A percentile compares a stretch with the other conserved stretches of the same genome.
phyloP scores from a whole-genome alignment of 2,113 vertebrate species.

The Oreochromis niloticus region DNA sequence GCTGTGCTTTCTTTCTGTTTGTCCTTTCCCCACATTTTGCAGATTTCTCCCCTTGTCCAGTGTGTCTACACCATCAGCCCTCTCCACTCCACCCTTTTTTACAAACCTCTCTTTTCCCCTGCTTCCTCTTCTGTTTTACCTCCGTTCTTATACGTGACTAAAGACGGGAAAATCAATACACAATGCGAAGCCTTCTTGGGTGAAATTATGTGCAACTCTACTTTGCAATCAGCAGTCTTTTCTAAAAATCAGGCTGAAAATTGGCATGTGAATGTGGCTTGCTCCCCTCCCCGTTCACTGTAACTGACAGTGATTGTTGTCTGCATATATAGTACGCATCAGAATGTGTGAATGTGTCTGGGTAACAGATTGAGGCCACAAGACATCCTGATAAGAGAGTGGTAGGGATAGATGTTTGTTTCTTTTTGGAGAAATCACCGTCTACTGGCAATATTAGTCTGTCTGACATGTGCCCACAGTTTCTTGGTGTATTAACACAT shows the following conservation, averaged over 20 bases:
- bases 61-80: background rate
- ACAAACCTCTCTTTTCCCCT: background rate
- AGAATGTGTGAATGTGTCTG: background rate
- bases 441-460: background rate
- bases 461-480: background rate
- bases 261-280: background rate
- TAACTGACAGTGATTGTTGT: background rate
- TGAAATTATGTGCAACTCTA: conserved; percentile 29
- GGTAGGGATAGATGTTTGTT: background rate
- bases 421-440: background rate
- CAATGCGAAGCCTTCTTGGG: background rate
- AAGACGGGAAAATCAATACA: background rate
- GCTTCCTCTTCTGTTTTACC: background rate
- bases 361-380: background rate
- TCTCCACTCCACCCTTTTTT: background rate
- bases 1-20: background rate
- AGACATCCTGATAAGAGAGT: background rate
- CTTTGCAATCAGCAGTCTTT: conserved; percentile 29
- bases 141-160: background rate
- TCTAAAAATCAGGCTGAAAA: background rate
- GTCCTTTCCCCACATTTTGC: background rate
- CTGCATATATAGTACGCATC: background rate
- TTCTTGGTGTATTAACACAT: background rate
- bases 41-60: background rate
- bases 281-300: background rate